phyloP scores from a whole-genome alignment of 2,888 invertebrate genomes.

The Oscheius sp. region DNA sequence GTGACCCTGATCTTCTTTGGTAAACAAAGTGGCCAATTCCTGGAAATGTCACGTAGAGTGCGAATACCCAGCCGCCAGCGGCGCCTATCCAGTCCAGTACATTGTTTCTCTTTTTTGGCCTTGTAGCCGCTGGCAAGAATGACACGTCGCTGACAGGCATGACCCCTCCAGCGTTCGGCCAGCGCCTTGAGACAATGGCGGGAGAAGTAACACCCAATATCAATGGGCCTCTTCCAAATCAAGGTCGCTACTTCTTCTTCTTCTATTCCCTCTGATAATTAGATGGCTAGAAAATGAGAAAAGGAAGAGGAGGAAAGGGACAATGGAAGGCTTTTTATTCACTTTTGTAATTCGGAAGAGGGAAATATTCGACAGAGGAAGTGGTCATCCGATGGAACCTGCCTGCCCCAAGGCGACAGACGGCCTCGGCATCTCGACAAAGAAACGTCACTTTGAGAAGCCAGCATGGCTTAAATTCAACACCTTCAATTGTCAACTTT shows the following conservation, averaged over 20 bases:
- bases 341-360: background rate
- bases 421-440: slow-evolving; percentile 27
- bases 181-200: slow-evolving; percentile 9
- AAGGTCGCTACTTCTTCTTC: background rate
- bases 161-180: slow-evolving; percentile 18
- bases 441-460: slow-evolving; percentile 14
- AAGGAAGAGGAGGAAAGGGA: background rate
- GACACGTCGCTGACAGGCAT: slow-evolving; percentile 14
- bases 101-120: slow-evolving; percentile 27
- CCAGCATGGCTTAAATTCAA: no score
- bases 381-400: slow-evolving; percentile 3
- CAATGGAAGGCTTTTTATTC: background rate
- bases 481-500: no score
- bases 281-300: background rate
- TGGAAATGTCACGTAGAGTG: no score
- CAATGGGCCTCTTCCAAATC: background rate
- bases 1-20: no score
- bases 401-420: slow-evolving; percentile 16
- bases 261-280: background rate
- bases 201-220: background rate
- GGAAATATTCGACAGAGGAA: background rate
- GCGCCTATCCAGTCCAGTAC: slow-evolving; percentile 28
- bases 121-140: slow-evolving; percentile 26
- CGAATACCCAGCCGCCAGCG: background rate
- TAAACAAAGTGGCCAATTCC: no score